These are phyloP conservation scores for Rhingia campestris DNA, from an alignment of 2,888 invertebrate genomes.

Conservation along the genomic window DNA sequence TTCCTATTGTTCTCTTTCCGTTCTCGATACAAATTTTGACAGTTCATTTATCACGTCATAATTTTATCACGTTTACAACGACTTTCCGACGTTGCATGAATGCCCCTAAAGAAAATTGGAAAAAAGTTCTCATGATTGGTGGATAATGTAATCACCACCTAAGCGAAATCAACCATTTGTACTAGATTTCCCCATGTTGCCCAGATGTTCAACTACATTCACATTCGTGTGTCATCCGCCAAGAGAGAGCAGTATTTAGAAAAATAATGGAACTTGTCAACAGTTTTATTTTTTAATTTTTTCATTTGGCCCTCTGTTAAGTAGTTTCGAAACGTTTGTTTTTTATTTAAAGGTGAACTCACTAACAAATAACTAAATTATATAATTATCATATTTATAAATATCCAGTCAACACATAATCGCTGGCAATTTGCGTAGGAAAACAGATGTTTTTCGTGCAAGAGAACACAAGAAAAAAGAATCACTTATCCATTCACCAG, in stretches of 20 bases:
- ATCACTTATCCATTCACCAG: background rate
- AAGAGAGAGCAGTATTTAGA: slow-evolving; percentile 66
- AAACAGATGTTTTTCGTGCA: slow-evolving; percentile 64
- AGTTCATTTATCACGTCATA: too few species aligned
- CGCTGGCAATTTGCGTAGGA: slow-evolving; percentile 25
- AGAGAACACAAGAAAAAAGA: slow-evolving; percentile 41
- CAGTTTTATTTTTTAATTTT: slow-evolving; percentile 71
- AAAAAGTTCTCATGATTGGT: too few species aligned
- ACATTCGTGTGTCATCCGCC: slow-evolving; percentile 63
- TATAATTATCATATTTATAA: slow-evolving; percentile 63
- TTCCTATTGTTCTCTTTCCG: too few species aligned
- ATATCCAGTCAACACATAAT: slow-evolving; percentile 28
- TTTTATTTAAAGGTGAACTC: slow-evolving; percentile 71
- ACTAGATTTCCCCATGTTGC: slow-evolving; percentile 24
- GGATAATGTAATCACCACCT: slow-evolving; percentile 12
- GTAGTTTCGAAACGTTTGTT: slow-evolving; percentile 64
- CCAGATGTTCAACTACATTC: slow-evolving; percentile 28
- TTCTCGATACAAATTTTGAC: too few species aligned
- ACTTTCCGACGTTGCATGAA: too few species aligned
- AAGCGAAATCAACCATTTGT: background rate
- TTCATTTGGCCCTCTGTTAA: slow-evolving; percentile 59
- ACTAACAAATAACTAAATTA: slow-evolving; percentile 53
- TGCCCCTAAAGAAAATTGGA: too few species aligned
- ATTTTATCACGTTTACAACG: too few species aligned
- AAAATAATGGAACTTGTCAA: slow-evolving; percentile 71